Evolutionary conservation across 2,113 vertebrate species (phyloP), one percentile per base, ranked within the genome.

Genomic region (Podocnemis expansa): DNA sequence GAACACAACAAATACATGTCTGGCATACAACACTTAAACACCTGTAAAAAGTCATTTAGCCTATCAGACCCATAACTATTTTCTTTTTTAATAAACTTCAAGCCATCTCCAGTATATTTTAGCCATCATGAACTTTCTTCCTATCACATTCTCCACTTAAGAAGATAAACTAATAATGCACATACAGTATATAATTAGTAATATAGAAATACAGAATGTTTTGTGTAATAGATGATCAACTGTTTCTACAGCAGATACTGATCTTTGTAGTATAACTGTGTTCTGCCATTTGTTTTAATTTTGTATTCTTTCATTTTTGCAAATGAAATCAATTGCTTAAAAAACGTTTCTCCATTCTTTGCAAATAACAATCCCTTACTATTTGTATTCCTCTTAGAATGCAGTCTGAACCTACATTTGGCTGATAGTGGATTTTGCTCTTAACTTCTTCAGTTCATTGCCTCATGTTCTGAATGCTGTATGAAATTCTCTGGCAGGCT

Each of bases 271-370:
- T 31, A 29, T 60, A 14, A 60, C 29, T 60, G 29, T 60, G 31
- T 60, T 60, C 13, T 60, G 3, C 29, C 29, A 34, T 60, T 60
- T 60, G 27, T 60, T 51, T 51, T 52, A 0, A 0, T 1, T 78
- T 85, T 54, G 10, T 34, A 79, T 63, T 17, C 11, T 89, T 31
- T 14, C 4, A 1, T 1, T 34, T 6, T 73, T 41, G 8, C 27
- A 38, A 17, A 17, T 25, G 1, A 0, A 0, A 10, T 52, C 29
- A 31, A 47, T 70, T 0, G 0, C 70, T 67, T 29, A n/a, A 22
- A 51, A 31, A n/a, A 8, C 2, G 52, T 82, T 87, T 13, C n/a
- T 81, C 73, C 5, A 1, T 19, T 54, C n/a, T 55, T 63, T 93
- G 49, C 29, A 14, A n/a, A 34, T 16, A 10, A 3, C 4, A 24